Evolutionary conservation across 2,888 invertebrate genomes (phyloP).

Genomic region (Himalopsyche anomala): DNA sequence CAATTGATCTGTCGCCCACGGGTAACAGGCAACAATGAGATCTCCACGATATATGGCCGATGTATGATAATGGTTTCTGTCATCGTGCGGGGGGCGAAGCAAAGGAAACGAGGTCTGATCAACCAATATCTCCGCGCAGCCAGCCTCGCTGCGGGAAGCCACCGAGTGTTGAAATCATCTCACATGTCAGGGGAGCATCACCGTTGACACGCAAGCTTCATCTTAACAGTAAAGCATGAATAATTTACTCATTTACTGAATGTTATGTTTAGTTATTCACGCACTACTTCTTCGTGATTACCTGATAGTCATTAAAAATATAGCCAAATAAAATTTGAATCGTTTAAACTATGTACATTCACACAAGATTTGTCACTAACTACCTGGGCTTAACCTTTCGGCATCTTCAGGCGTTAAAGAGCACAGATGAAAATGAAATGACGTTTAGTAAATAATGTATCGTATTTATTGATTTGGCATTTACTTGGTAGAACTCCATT

Average conservation of each 20-base stretch:
- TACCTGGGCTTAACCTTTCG: no score
- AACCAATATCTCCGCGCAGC: slow-evolving; percentile 43
- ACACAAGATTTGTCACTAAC: no score
- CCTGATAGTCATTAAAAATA: neutral
- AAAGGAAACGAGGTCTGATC: slow-evolving; percentile 38
- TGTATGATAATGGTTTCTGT: slow-evolving; percentile 58
- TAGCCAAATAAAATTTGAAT: no score
- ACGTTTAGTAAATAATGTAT: no score
- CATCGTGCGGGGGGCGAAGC: slow-evolving; percentile 52
- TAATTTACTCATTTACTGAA: neutral
- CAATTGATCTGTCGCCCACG: slow-evolving; percentile 58
- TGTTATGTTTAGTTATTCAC: neutral
- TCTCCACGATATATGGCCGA: slow-evolving; percentile 2
- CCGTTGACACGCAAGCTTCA: neutral
- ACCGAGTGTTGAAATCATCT: slow-evolving; percentile 55
- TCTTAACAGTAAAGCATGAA: neutral
- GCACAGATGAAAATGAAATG: no score
- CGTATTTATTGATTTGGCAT: no score
- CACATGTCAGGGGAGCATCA: slow-evolving; percentile 8
- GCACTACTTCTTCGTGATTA: neutral
- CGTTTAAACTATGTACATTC: no score
- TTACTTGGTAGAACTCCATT: no score
- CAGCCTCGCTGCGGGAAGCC: slow-evolving; percentile 54
- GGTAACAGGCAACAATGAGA: slow-evolving; percentile 49
- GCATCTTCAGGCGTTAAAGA: no score